These are phyloP conservation scores for Trogon melanurus DNA, from an alignment of 2,113 vertebrate genomes.

Conservation along the genomic window DNA sequence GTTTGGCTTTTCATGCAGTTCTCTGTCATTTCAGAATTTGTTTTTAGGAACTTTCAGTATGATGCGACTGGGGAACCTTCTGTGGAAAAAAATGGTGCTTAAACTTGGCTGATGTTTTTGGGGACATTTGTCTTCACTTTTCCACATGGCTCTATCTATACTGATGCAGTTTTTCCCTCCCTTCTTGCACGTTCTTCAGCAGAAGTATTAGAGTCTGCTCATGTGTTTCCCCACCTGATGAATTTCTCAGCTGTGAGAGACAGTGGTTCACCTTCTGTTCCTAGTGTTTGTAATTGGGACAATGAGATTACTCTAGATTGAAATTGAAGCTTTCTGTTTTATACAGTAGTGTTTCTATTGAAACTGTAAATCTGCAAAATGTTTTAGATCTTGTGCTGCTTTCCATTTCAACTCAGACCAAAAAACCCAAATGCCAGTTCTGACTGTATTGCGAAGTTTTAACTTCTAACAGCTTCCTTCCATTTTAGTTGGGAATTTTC, in stretches of 20 bases:
- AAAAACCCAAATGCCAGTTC: background rate
- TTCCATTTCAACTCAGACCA: background rate
- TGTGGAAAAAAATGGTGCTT: background rate
- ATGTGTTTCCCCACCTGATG: background rate
- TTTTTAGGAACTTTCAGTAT: background rate
- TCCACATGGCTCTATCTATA: background rate
- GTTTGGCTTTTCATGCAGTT: background rate
- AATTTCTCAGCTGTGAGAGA: background rate
- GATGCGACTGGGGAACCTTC: background rate
- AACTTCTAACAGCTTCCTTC: background rate
- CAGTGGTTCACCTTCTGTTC: background rate
- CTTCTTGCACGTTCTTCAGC: background rate
- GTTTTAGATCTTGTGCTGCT: background rate
- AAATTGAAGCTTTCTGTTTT: background rate
- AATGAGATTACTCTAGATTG: background rate
- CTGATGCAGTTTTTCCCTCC: background rate
- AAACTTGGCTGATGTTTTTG: background rate
- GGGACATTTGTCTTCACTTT: background rate
- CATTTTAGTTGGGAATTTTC: background rate
- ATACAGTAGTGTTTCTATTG: background rate
- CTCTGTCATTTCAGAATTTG: background rate
- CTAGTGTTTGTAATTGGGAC: background rate
- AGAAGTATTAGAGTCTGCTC: background rate
- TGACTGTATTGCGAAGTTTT: background rate
- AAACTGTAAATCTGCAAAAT: slow-evolving; percentile 23